phyloP scores from a whole-genome alignment of 2,113 vertebrate species.

The Nycticebus coucang region DNA sequence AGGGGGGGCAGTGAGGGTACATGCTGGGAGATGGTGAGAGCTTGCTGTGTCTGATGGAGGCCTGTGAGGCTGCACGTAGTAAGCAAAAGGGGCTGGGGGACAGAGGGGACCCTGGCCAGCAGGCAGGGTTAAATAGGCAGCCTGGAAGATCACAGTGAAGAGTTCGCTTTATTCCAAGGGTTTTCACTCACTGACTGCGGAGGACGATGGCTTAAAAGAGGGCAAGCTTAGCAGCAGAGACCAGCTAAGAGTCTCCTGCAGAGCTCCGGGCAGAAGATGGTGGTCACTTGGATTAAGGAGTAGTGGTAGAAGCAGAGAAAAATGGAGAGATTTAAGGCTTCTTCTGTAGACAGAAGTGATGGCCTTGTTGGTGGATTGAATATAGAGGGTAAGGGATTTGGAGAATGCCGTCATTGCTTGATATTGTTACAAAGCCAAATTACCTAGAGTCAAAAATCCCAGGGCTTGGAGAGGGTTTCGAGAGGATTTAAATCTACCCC shows the following conservation, averaged over 20 bases:
- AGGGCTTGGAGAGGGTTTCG: not conserved
- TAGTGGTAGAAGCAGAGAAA: not conserved
- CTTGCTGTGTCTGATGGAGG: not conserved
- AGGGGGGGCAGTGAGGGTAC: too few relatives aligned
- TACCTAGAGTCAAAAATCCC: not conserved
- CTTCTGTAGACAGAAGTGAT: not conserved
- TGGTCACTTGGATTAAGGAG: not conserved
- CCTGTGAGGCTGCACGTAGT: fast-evolving
- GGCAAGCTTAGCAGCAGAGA: not conserved
- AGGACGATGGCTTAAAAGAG: not conserved
- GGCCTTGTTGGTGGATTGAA: not conserved
- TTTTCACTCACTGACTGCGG: not conserved
- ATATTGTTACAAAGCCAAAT: not conserved
- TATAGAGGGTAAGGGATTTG: not conserved
- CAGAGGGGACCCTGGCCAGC: not conserved
- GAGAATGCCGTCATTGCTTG: not conserved
- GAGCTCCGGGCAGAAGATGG: not conserved
- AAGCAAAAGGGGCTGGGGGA: not conserved
- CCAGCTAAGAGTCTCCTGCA: not conserved
- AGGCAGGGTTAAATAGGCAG: too few relatives aligned
- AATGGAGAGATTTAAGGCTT: not conserved
- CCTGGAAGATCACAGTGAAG: too few relatives aligned
- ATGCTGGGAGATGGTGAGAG: not conserved
- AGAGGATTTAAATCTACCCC: not conserved
- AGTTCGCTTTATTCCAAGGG: not conserved